Conservation (phyloP, 2,797 vertebrate genomes). For the Malacoraja senta region DNA sequence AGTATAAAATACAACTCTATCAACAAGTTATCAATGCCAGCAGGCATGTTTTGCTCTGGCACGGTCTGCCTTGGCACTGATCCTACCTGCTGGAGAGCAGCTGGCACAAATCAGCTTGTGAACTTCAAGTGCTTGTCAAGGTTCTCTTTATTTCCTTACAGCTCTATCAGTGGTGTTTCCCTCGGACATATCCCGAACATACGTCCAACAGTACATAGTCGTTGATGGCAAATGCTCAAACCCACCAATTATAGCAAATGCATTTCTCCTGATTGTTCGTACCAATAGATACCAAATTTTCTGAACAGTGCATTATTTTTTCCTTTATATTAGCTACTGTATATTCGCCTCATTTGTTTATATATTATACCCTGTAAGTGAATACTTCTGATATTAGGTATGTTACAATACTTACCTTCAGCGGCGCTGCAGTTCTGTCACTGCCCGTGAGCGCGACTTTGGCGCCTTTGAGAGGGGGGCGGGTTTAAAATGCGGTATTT, state of each 20-base stretch:
- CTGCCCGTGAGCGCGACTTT: too few species aligned
- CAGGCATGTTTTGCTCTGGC: slow-evolving; percentile 50
- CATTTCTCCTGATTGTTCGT: background rate
- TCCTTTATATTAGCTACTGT: background rate
- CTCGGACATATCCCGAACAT: slow-evolving; percentile 17
- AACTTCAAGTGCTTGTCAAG: slow-evolving; percentile 39
- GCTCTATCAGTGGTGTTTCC: slow-evolving; percentile 33
- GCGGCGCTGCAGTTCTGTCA: too few species aligned
- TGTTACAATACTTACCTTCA: too few species aligned
- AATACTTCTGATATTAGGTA: background rate
- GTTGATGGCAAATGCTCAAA: background rate
- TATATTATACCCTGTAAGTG: background rate
- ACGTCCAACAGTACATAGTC: background rate
- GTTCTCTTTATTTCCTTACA: slow-evolving; percentile 37
- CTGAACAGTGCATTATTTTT: background rate
- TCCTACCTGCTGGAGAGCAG: slow-evolving; percentile 43
- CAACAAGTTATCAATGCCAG: slow-evolving; percentile 57
- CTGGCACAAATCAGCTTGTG: slow-evolving; percentile 42
- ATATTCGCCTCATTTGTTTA: background rate
- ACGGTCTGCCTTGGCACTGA: slow-evolving; percentile 44
- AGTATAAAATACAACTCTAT: slow-evolving; percentile 45
- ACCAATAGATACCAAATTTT: background rate
- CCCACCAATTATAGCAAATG: background rate
- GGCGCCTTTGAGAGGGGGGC: too few species aligned
- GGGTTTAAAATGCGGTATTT: too few species aligned